Conservation (phyloP, 1,140 invertebrate species). For the Drosophila lacteicornis region DNA sequence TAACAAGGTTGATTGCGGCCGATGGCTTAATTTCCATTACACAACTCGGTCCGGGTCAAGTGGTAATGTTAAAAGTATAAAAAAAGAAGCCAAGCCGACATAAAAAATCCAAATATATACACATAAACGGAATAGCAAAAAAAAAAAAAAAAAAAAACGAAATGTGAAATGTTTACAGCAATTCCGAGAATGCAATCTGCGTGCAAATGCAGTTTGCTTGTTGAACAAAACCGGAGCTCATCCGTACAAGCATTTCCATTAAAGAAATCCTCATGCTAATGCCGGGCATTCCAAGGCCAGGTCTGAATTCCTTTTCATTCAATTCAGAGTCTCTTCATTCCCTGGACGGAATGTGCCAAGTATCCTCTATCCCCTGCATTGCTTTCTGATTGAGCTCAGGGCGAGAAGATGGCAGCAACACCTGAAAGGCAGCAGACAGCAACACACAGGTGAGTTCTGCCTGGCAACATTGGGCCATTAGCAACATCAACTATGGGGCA, state of each 20-base stretch:
- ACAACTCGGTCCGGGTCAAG: slow-evolving; percentile 10
- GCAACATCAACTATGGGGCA: background rate
- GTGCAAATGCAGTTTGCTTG: slow-evolving; percentile 42
- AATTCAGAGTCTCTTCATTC: slow-evolving; percentile 9
- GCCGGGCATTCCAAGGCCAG: slow-evolving; percentile 16
- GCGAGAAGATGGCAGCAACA: background rate
- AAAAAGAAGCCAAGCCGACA: background rate
- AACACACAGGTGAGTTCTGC: background rate
- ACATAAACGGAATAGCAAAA: background rate
- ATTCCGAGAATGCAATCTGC: slow-evolving; percentile 35
- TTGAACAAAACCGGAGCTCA: slow-evolving; percentile 24
- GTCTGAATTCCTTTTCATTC: slow-evolving; percentile 27
- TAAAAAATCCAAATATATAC: background rate
- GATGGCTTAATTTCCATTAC: slow-evolving; percentile 41
- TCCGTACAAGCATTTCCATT: slow-evolving; percentile 27
- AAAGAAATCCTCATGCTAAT: slow-evolving; percentile 33
- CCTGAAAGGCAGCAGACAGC: slow-evolving; percentile 1
- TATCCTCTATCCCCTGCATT: slow-evolving; percentile 5
- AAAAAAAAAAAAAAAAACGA: background rate
- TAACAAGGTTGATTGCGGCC: slow-evolving; percentile 42
- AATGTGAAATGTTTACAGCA: slow-evolving; percentile 28
- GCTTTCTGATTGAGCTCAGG: slow-evolving; percentile 12
- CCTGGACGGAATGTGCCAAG: slow-evolving; percentile 12
- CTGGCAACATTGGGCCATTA: background rate
- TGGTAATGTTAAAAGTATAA: background rate